Percentiles rank a stretch among this genome's conserved stretches.
Evolutionary conservation across 2,888 invertebrate genomes (phyloP).

Genomic region (Mylabris sibirica): DNA sequence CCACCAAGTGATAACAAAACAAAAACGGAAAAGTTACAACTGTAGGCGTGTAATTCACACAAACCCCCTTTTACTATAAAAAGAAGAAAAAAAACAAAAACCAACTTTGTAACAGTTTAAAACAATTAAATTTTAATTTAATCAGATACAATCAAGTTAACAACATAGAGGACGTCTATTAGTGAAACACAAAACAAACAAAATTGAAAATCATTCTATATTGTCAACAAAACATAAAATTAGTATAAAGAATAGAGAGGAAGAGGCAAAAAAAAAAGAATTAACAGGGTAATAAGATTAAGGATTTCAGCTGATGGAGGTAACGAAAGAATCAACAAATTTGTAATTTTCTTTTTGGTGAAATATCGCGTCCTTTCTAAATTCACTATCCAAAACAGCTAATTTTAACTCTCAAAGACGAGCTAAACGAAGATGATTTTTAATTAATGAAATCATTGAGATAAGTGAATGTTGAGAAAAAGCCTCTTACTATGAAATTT

Average conservation of each 20-base stretch:
- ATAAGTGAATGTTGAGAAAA: constrained; percentile 1
- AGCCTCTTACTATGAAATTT: background rate
- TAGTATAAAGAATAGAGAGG: no score
- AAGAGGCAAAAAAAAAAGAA: no score
- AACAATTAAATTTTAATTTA: background rate
- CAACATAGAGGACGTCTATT: constrained; percentile 1
- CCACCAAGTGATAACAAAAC: background rate
- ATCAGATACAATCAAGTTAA: constrained; percentile 11
- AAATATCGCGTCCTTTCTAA: constrained; percentile 9
- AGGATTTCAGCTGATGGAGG: no score
- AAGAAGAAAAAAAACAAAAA: background rate
- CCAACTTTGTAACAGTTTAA: background rate
- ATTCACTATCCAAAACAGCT: background rate
- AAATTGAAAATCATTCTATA: no score
- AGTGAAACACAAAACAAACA: no score
- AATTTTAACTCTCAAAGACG: background rate
- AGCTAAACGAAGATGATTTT: background rate
- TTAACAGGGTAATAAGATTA: no score
- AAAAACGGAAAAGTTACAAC: background rate
- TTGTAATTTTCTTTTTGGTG: no score
- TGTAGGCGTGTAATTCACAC: background rate
- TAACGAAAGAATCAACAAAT: no score
- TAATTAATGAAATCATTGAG: background rate
- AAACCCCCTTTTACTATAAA: background rate
- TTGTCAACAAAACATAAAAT: no score